Conservation (phyloP, 2,888 invertebrate genomes). For the Apamea sordens region DNA sequence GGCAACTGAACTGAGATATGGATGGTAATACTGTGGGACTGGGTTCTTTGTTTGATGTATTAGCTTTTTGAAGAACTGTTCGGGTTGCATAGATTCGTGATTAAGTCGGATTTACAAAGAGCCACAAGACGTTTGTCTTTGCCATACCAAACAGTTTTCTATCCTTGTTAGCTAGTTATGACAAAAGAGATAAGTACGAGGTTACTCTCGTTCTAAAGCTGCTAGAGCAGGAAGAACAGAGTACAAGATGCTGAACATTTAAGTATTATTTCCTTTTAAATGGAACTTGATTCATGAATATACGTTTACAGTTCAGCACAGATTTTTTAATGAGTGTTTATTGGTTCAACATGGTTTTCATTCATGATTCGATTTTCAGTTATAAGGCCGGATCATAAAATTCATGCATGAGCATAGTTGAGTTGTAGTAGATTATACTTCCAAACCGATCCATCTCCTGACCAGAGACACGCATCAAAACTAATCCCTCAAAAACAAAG, state of each 20-base stretch:
- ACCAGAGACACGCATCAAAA: slow-evolving; percentile 20
- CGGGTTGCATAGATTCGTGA: background rate
- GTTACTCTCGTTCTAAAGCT: background rate
- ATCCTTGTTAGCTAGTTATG: background rate
- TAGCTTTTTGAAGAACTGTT: background rate
- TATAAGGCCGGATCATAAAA: background rate
- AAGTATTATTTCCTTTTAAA: background rate
- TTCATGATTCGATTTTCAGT: background rate
- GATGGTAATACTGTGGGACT: background rate
- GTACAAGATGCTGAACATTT: background rate
- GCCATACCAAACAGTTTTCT: background rate
- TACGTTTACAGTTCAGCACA: background rate
- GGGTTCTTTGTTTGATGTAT: slow-evolving; percentile 10
- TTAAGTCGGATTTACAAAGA: background rate
- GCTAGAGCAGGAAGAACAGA: background rate
- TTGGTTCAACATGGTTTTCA: background rate
- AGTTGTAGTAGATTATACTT: background rate
- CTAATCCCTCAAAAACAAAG: slow-evolving; percentile 61
- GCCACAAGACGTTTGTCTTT: background rate
- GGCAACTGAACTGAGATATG: slow-evolving; percentile 24
- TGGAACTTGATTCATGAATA: background rate
- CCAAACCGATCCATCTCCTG: slow-evolving; percentile 36
- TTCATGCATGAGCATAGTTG: background rate
- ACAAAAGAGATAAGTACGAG: background rate
- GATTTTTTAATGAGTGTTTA: background rate